Base-by-base conservation (phyloP, 2,797 vertebrate genomes). In the Heliangelus exortis region DNA sequence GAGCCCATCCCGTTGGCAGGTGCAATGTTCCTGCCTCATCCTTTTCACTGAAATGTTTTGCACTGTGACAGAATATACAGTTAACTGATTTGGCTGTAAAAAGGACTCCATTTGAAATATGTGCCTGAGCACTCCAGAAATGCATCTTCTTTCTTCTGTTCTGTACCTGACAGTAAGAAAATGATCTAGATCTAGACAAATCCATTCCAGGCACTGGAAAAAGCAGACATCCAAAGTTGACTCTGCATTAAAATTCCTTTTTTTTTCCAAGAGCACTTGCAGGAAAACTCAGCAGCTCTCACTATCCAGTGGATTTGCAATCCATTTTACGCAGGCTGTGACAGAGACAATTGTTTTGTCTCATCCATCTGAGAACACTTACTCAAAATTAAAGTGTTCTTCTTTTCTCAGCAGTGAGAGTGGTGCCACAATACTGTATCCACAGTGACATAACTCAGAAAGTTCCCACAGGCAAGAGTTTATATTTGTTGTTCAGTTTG, bases 401-500 rank as follows among this genome's bases (percentile, higher is more conserved):
- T 12, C 34, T 89, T 54, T 69, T 50, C 50, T 84, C 65, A 41
- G 54, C 65, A 86, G 22, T 55, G n/a, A 84, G 76, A 79, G 25
- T n/a, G 62, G 50, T 68, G 61, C 5, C 10, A 73, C n/a, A 59
- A 25, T 39, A 53, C 17, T 15, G 7, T 28, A n/a, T 36, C 29
- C 58, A 28, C 16, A 26, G 81, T 92, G 82, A 81, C 58, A 80
- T 75, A 91, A 69, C 58, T 83, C 36, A 71, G 53, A 69, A 81
- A 89, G 53, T 78, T 86, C 84, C 66, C 58, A 84, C 53, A 55
- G 54, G 69, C 31, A 81, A 53, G 63, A 84, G 61, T 45, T 92
- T 91, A 8, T 50, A 83, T 84, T 93, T 50, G 11, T 62, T 94
- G 77, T 95, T 97, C 89, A 92, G 90, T 78, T 95, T 95, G 85